These are phyloP conservation scores for Panonychus citri DNA, from an alignment of 1,140 invertebrate species.

Conservation along the genomic window DNA sequence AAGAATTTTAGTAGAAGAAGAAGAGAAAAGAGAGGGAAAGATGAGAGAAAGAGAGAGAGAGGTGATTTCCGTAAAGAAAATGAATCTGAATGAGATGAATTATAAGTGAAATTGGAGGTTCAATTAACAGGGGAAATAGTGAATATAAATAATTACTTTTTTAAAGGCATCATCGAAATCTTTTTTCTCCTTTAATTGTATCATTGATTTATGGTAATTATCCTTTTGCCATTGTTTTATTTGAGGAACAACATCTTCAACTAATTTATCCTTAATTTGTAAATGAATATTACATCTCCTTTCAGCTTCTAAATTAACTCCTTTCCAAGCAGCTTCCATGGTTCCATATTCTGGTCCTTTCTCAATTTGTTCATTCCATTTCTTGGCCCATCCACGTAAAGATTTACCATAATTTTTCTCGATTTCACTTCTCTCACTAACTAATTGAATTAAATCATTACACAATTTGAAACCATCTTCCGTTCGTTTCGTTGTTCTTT, in stretches of 20 bases:
- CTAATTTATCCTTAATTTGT: slow-evolving; percentile 62
- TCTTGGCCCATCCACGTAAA: slow-evolving; percentile 78
- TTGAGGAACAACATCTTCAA: slow-evolving; percentile 62
- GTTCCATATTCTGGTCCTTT: slow-evolving; percentile 88
- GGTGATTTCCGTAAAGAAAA: too few species aligned
- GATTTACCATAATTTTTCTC: slow-evolving; percentile 87
- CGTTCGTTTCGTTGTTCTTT: slow-evolving; percentile 75
- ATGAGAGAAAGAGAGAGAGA: too few species aligned
- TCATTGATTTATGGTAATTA: slow-evolving; percentile 87
- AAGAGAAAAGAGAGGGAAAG: too few species aligned
- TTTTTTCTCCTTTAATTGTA: slow-evolving; percentile 85
- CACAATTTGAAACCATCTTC: slow-evolving; percentile 86
- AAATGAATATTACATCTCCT: slow-evolving; percentile 68
- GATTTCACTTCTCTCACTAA: slow-evolving; percentile 78
- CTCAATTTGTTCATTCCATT: slow-evolving; percentile 90
- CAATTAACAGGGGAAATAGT: too few species aligned
- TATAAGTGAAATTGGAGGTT: too few species aligned
- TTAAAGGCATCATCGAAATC: slow-evolving; percentile 95
- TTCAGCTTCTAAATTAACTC: slow-evolving; percentile 70
- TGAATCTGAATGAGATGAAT: too few species aligned
- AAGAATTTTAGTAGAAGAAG: too few species aligned
- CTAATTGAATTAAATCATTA: slow-evolving; percentile 61
- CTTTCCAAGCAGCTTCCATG: slow-evolving; percentile 85
- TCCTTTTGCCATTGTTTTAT: slow-evolving; percentile 94
- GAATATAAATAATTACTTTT: slow-evolving; percentile 31